Evolutionary conservation across 2,797 vertebrate genomes (phyloP), one percentile per base, ranked within the genome.

Genomic region (Sorex maritimensis): DNA sequence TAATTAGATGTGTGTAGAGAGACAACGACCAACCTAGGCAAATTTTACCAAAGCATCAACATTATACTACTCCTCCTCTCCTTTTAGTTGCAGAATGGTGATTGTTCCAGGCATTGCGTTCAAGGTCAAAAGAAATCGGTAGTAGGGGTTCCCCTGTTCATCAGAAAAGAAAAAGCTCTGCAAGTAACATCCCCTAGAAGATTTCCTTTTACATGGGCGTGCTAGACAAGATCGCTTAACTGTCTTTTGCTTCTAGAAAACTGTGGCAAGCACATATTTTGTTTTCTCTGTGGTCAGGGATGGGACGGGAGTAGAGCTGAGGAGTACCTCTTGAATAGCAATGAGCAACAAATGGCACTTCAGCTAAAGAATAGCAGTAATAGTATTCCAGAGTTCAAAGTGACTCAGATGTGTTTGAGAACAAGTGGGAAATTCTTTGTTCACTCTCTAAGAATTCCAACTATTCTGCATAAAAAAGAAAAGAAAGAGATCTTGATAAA

Each of bases 381-480:
- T 61, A 52, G 11, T 69, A 55, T 74, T 91, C n/a, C 49, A 78
- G 73, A 67, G 10, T 63, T 73, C 49, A 81, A 92, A 89, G 71
- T 52, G 15, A 84, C 24, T 65, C 41, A 74, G 23, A 65, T 65
- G 24, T 79, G 90, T 90, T 78, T 65, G 30, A 89, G 4, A 34
- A 67, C 26, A 38, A 38, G 21, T 46, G 2, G 44, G 80, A 92
- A 91, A 84, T 87, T 34, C 5, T 86, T 10, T 58, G 1, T 90
- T 94, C n/a, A 77, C 71, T 90, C 52, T 93, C 14, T 77, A 38
- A 12, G 84, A 61, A 80, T 61, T 71, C 17, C 2, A 38, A 84
- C 28, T 81, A 86, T 75, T 7, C n/a, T 74, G 79, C 86, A 68
- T 72, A 77, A 93, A 95, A 73, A 52, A 72, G 58, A 61, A 55